A percentile compares a stretch with the other conserved stretches of the same genome.
These are phyloP conservation scores for Amphipoea lucens DNA, from an alignment of 2,888 invertebrate genomes.

Conservation along the genomic window DNA sequence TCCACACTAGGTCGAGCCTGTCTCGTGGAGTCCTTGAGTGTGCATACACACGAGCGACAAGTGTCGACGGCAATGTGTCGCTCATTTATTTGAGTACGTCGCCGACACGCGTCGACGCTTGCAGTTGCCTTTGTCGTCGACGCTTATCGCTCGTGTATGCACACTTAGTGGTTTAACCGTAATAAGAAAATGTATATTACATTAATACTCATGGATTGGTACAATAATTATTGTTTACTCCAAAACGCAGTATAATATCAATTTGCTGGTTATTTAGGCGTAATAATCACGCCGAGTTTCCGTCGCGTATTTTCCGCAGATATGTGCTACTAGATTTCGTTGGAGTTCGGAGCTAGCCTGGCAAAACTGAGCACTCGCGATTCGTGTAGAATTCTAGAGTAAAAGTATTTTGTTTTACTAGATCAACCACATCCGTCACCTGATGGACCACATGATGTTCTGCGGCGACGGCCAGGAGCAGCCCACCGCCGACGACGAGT, in stretches of 20 bases:
- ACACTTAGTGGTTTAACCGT: neutral
- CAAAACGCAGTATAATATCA: neutral
- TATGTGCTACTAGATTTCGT: neutral
- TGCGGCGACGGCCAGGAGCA: slow-evolving; percentile 79
- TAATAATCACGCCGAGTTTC: neutral
- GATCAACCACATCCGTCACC: slow-evolving; percentile 94
- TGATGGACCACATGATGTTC: slow-evolving; percentile 92
- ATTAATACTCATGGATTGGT: neutral
- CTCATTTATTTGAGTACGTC: too few species aligned
- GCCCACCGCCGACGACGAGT: slow-evolving; percentile 76
- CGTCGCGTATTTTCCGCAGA: neutral
- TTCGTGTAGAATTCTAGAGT: neutral
- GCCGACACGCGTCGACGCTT: too few species aligned
- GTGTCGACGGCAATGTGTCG: too few species aligned
- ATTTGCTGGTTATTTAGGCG: neutral
- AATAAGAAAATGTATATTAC: neutral
- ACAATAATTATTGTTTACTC: neutral
- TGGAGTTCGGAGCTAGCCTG: neutral
- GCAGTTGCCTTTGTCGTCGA: too few species aligned
- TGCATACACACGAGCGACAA: too few species aligned
- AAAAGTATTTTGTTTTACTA: slow-evolving; percentile 70
- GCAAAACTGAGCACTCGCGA: neutral
- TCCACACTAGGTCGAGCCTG: neutral
- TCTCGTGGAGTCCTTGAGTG: neutral
- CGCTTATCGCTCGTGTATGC: too few species aligned